Base-by-base conservation (phyloP, 2,113 vertebrate species). In the Eonycteris spelaea region DNA sequence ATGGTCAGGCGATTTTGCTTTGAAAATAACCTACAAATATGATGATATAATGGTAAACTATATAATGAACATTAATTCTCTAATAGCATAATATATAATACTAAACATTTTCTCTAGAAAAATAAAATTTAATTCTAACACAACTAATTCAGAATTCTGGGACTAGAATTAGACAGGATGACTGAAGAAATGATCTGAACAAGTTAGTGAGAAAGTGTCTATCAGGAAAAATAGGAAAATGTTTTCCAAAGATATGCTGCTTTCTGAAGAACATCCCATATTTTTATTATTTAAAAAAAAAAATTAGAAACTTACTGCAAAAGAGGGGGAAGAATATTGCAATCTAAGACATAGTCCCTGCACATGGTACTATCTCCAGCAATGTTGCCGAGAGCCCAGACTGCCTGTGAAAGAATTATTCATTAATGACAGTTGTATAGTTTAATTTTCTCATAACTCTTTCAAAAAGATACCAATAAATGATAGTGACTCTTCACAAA, bases 331-430 rank as follows among this genome's bases (percentile, higher is more conserved):
- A 99, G 98, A 94, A 99, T 99, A 97, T 99, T 99, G 98, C 99
- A 99, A 98, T 99, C 99, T 98, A 99, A 98, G 73, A 99, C 99
- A 85, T 99, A 99, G 97, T 99, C 99, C 97, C 99, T 99, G 98
- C 99, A 99, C 99, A 99, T 99, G 90, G 99, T 99, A 98, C 99
- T 99, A 96, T 99, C 99, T 92, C 99, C 99, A 98, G 99, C 99
- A 96, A 99, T 99, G 98, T 99, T 99, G 90, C 99, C 99, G 94
- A 99, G 98, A 94, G 99, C 99, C 99, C 99, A 99, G 75, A 99
- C 99, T 71, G 99, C 99, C 99, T 99, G 98, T 89, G 90, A 97
- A 71, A 73, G 96, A 97, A 98, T 82, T 51, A 77, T 45, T 96
- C 35, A 84, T 97, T 83, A 97, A 86, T 67, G 12, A 86, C 22